These are phyloP conservation scores for Melipona quadrifasciata DNA, from an alignment of 1,140 invertebrate species.

Conservation along the genomic window DNA sequence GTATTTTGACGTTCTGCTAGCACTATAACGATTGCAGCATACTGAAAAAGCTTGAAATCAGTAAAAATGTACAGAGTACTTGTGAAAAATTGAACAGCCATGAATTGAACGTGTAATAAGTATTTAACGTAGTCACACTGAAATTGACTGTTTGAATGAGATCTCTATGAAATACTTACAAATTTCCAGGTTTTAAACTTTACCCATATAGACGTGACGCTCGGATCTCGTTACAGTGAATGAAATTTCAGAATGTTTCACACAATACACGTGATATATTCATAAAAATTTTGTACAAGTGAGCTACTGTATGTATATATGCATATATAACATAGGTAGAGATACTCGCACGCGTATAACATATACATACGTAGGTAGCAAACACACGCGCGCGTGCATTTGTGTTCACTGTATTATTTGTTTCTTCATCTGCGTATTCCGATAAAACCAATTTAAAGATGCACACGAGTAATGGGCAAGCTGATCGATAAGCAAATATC, in stretches of 20 bases:
- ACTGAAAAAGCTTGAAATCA: neutral
- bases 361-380: neutral
- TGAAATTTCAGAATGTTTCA: neutral
- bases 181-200: neutral
- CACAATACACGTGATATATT: neutral
- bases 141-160: neutral
- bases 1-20: neutral
- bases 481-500: neutral
- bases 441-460: neutral
- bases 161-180: neutral
- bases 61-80: neutral
- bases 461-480: neutral
- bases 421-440: neutral
- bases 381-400: neutral
- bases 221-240: neutral
- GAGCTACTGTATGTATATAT: neutral
- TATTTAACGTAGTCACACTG: no score
- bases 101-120: no score
- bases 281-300: neutral
- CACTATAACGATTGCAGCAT: neutral
- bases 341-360: neutral
- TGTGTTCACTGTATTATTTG: conserved; percentile 26
- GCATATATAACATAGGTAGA: neutral
- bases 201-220: no score
- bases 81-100: neutral